These are phyloP conservation scores for Mormyrus hasselquistii DNA, from an alignment of 2,797 vertebrate species.

Conservation along the genomic window DNA sequence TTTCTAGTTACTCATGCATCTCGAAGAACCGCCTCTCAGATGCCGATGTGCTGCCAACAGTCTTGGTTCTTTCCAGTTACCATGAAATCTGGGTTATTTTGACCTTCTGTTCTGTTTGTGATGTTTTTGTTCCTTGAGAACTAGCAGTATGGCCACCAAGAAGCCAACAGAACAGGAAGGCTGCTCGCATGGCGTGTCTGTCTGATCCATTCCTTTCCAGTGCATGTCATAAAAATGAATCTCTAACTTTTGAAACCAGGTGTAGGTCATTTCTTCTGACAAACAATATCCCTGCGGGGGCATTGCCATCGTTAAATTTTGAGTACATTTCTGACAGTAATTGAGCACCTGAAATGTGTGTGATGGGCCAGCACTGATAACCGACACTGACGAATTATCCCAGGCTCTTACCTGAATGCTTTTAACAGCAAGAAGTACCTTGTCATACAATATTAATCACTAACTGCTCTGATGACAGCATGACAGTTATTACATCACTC, in stretches of 20 bases:
- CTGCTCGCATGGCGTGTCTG: slow-evolving; percentile 43
- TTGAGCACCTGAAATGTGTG: slow-evolving; percentile 52
- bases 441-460: slow-evolving; percentile 57
- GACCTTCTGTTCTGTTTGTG: neutral
- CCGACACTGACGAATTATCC: slow-evolving; percentile 63
- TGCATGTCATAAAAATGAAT: slow-evolving; percentile 65
- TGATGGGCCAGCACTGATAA: slow-evolving; percentile 56
- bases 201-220: slow-evolving; percentile 41
- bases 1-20: neutral
- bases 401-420: slow-evolving; percentile 43
- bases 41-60: neutral
- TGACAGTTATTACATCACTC: slow-evolving; percentile 44
- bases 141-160: neutral
- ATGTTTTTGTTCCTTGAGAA: neutral
- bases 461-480: slow-evolving; percentile 41
- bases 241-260: slow-evolving; percentile 59
- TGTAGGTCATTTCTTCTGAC: slow-evolving; percentile 69
- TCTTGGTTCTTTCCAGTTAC: neutral
- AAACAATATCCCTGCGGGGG: slow-evolving; percentile 60
- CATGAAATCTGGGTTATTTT: neutral
- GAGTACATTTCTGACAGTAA: slow-evolving; percentile 58
- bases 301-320: slow-evolving; percentile 69
- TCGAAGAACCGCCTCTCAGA: neutral
- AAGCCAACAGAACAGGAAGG: neutral
- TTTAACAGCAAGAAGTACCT: slow-evolving; percentile 57